Base-by-base conservation (phyloP, 1,140 invertebrate genomes). In the Drepana arcuata region DNA sequence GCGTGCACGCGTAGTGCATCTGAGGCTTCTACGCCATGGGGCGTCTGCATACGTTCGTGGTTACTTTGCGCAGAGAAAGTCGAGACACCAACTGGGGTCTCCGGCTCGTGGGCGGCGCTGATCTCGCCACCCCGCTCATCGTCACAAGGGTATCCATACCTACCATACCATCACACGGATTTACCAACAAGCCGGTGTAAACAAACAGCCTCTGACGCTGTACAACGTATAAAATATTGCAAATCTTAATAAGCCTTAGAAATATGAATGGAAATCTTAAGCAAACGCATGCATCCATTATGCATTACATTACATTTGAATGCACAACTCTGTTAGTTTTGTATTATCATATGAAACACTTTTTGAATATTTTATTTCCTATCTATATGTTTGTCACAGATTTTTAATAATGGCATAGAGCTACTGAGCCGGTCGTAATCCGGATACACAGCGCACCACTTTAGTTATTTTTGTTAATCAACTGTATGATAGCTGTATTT, bases 21-120 rank as follows among this genome's bases (percentile, higher is more conserved):
- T 34, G 28, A 60, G 52, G 54, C 43, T 42, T 14, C 34, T 47
- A 23, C 39, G 48, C 16, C 39, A 82, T 82, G 77, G 87, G 87
- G 67, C 91, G 88, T 74, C 82, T 87, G 61, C 89, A 92, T 59
- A 89, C 89, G 57, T 85, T 93, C 60, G 86, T 90, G 48, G 87
- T 95, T 49, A 88, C 88, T 33, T 86, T 97, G 61, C 87, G 87
- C 60, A 88, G 95, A 55, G 91, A 93, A 59, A 88, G 88, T 52
- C 86, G 87, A 46, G 86, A 87, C 52, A 90, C 89, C 52, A 91
- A 93, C 51, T 98, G 95, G 95, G 95, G 95, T 30, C 93, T 97
- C 60, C 89, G 95, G 49, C 87, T 97, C 40, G 93, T 95, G 46
- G 95, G 95, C 53, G 95, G 95, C 44, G 88, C 89, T 46, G 95